Conservation (phyloP, 2,888 invertebrate genomes). For the Caenorhabditis sp. region DNA sequence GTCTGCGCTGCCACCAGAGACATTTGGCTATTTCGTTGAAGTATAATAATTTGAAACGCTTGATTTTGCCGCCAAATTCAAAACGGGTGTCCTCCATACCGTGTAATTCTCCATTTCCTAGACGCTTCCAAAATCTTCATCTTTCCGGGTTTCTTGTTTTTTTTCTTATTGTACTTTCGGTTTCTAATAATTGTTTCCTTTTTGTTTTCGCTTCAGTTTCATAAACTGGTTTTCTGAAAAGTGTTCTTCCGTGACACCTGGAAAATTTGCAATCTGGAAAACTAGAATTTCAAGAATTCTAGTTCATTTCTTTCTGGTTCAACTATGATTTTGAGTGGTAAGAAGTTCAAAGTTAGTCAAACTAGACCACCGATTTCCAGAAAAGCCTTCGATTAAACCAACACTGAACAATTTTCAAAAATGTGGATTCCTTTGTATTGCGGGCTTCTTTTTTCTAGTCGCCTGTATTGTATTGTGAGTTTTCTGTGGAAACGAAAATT, state of each 20-base stretch:
- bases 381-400: not conserved
- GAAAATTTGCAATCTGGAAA: no score
- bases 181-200: not conserved
- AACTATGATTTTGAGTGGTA: not conserved
- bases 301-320: no score
- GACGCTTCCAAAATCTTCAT: conserved; percentile 42
- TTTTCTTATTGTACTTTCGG: not conserved
- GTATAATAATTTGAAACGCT: not conserved
- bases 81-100: conserved; percentile 24
- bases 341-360: no score
- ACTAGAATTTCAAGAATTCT: no score
- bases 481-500: no score
- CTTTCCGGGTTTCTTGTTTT: conserved; percentile 17
- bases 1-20: conserved; percentile 23
- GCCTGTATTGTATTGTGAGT: not conserved
- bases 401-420: not conserved
- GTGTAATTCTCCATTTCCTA: conserved; percentile 32
- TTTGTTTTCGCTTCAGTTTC: not conserved
- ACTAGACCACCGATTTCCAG: not conserved
- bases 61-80: not conserved
- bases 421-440: not conserved
- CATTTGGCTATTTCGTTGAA: conserved; percentile 53
- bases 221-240: conserved; percentile 9
- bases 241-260: not conserved
- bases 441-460: not conserved